Evolutionary conservation across 2,888 invertebrate genomes (phyloP), one percentile per base, ranked within the genome.

Genomic region (Graphium colonna): DNA sequence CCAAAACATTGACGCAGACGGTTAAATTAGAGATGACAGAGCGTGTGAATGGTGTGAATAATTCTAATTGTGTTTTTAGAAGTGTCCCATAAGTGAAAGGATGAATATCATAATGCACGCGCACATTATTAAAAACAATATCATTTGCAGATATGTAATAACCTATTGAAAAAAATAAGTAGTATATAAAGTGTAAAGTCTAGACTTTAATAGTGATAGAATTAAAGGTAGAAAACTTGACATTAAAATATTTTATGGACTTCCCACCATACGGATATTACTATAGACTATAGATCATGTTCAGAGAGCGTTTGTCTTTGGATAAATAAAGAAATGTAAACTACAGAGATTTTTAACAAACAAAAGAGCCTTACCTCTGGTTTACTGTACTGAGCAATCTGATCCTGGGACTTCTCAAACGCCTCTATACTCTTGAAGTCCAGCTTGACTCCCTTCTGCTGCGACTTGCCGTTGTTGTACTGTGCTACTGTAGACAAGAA

Each of bases 401-500:
- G 77, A 0, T 73, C 70, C 28, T 91, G 79, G 2, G 94, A 91
- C 36, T 82, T 84, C 52, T 92, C 88, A 68, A 94, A 94, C 0
- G 94, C 95, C 42, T 94, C 94, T 40, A 94, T 93, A 1, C 92
- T 91, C 78, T 97, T 97, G 73, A 97, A 97, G 79, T 97, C 97
- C 41, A 98, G 82, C 75, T 98, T 98, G 0, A 97, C 92, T 0
- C 97, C 97, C 73, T 95, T 96, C 62, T 79, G 85, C 55, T 81
- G 81, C 1, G 73, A 56, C 28, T 81, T 82, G 7, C 74, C 74
- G 39, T 85, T 85, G 67, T 91, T 90, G 60, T 90, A 80, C 9
- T 82, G 75, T 10, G 92, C 77, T 33, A 94, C 92, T 0, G 88
- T 81, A 1, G 82, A 73, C 7, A 97, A 79, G 86, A 97, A 97